These are phyloP conservation scores for Oreochromis niloticus DNA, from an alignment of 2,113 vertebrate species.

Conservation along the genomic window DNA sequence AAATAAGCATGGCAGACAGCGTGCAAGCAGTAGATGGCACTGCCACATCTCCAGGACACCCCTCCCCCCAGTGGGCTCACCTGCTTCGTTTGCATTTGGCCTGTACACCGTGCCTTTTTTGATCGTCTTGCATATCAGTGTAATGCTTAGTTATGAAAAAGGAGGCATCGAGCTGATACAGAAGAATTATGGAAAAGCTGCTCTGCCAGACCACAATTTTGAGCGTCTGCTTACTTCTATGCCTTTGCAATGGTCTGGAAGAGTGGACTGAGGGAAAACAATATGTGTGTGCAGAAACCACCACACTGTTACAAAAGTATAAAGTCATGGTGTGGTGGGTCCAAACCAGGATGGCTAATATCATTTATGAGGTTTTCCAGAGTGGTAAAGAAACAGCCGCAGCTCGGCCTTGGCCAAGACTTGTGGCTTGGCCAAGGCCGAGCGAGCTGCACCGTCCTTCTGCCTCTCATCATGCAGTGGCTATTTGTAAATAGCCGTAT, in stretches of 20 bases:
- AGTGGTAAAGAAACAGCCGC: slow-evolving; percentile 31
- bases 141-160: slow-evolving; percentile 6
- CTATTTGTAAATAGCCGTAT: not conserved
- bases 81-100: not conserved
- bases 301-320: slow-evolving; percentile 17
- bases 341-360: slow-evolving; percentile 43
- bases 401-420: slow-evolving; percentile 14
- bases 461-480: slow-evolving; percentile 24
- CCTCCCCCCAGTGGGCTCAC: not conserved
- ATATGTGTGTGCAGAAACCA: slow-evolving; percentile 47
- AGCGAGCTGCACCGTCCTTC: not conserved
- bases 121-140: not conserved
- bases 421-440: not conserved
- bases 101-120: not conserved
- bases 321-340: slow-evolving; percentile 32
- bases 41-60: slow-evolving; percentile 22
- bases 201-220: slow-evolving; percentile 57
- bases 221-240: slow-evolving; percentile 49
- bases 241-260: slow-evolving; percentile 45
- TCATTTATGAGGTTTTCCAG: slow-evolving; percentile 35
- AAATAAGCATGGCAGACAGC: not conserved
- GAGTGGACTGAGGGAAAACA: slow-evolving; percentile 23
- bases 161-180: slow-evolving; percentile 21
- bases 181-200: slow-evolving; percentile 37
- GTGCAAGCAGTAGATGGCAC: slow-evolving; percentile 59